A percentile compares a stretch with the other conserved stretches of the same genome.
Conservation (phyloP, 1,140 invertebrate genomes). For the Zaprionus ornatus region DNA sequence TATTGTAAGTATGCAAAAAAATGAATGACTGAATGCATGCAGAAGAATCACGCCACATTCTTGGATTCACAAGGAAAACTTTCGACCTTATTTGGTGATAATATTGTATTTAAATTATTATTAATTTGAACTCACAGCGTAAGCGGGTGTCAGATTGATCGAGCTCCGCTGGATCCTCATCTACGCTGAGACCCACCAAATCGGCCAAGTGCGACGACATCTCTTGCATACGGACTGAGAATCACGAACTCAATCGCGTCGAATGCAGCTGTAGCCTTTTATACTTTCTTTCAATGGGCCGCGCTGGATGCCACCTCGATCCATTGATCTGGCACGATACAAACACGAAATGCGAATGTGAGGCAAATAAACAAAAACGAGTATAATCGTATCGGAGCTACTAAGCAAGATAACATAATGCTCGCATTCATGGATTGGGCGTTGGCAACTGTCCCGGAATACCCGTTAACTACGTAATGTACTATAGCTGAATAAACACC, state of each 20-base stretch:
- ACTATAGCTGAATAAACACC: constrained; percentile 1
- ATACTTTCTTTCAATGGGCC: constrained; percentile 3
- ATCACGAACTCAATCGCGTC: background rate
- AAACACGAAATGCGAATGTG: constrained; percentile 27
- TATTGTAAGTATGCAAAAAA: background rate
- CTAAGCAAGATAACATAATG: constrained; percentile 42
- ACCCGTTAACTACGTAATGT: constrained; percentile 1
- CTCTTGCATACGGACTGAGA: constrained; percentile 22
- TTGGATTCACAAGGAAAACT: background rate
- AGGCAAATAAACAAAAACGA: constrained; percentile 27
- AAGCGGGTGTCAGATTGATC: background rate
- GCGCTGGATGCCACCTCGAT: constrained; percentile 6
- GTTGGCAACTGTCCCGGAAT: constrained; percentile 20
- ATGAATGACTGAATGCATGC: background rate
- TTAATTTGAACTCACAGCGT: constrained; percentile 1
- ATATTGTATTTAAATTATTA: constrained; percentile 6
- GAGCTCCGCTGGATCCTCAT: constrained; percentile 23
- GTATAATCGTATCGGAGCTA: constrained; percentile 11
- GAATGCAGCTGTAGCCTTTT: constrained; percentile 42
- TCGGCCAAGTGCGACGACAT: constrained; percentile 50
- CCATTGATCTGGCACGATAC: constrained; percentile 29
- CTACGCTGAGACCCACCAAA: constrained; percentile 48
- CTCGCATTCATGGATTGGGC: constrained; percentile 3
- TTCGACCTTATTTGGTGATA: background rate
- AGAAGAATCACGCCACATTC: background rate